Evolutionary conservation across 2,888 invertebrate species (phyloP), one percentile per base, ranked within the genome.

Genomic region (Caenorhabditis sp.): DNA sequence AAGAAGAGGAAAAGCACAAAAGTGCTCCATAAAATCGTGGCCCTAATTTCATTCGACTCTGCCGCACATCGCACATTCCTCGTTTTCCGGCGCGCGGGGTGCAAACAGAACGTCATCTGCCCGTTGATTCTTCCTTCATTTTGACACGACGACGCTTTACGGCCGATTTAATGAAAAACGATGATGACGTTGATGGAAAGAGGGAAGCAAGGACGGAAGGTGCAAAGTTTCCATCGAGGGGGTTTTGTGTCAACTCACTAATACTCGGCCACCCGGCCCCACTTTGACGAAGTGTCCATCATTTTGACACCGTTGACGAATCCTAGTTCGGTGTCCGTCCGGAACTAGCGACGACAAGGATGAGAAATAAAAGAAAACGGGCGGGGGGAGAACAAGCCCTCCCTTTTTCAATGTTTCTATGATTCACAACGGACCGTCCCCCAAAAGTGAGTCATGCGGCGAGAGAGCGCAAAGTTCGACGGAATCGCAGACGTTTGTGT

Each of bases 81-180:
- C n/a, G n/a, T n/a, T n/a, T n/a, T n/a, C n/a, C n/a, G n/a, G n/a
- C n/a, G n/a, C 41, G 15, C 4, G 7, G 11, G 11, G 11, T 4
- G 37, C 3, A 13, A 13, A 13, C 7, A n/a, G 11, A 20, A 43
- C 63, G 63, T 63, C 63, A 63, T 63, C 26, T 45, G 41, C 48
- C 15, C 39, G 30, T 20, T n/a, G n/a, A n/a, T n/a, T n/a, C n/a
- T n/a, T 65, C 39, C 24, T 56, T 65, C 45, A 65, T 65, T 65
- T 65, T 39, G 48, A 65, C n/a, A 45, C 13, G 52, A 11, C 9
- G 45, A 30, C 58, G 41, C 13, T 70, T 70, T 70, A 70, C 45
- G 50, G 59, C 59, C 45, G 70, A 70, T 70, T 70, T 70, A 70
- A 70, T 70, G 70, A 70, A 70, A 68, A 70, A 58, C 45, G 32